A percentile compares a stretch with the other conserved stretches of the same genome.
Evolutionary conservation across 92 coral and sea anemone genomes (phyloP).

Genomic region (Heliopora coerulea): DNA sequence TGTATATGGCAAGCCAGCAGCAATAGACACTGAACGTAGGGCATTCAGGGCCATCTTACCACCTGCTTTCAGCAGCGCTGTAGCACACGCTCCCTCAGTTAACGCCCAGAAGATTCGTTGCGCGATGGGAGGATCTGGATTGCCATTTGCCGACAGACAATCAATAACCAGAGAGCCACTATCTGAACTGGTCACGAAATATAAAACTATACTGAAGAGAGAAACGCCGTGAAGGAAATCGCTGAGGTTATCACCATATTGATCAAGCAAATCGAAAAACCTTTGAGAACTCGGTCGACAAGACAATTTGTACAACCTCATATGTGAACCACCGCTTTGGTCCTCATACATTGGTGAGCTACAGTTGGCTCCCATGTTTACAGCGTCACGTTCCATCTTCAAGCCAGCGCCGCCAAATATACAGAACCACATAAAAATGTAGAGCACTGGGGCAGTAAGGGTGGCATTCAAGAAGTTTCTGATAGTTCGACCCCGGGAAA

Average conservation of each 20-base stretch:
- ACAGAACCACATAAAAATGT: slow-evolving; percentile 74
- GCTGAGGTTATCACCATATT: slow-evolving; percentile 65
- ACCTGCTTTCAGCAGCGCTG: slow-evolving; percentile 76
- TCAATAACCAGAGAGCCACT: slow-evolving; percentile 62
- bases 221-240: slow-evolving; percentile 40
- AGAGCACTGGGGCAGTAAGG: slow-evolving; percentile 65
- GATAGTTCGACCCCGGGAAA: slow-evolving; percentile 78
- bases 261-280: slow-evolving; percentile 77
- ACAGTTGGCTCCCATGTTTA: slow-evolving; percentile 57
- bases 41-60: slow-evolving; percentile 63
- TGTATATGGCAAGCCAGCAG: slow-evolving; percentile 69
- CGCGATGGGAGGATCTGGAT: slow-evolving; percentile 49
- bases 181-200: slow-evolving; percentile 62
- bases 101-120: slow-evolving; percentile 61
- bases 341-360: slow-evolving; percentile 46
- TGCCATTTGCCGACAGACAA: slow-evolving; percentile 58
- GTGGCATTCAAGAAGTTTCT: slow-evolving; percentile 66
- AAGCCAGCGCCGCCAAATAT: slow-evolving; percentile 83
- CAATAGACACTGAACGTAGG: slow-evolving; percentile 68
- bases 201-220: slow-evolving; percentile 49
- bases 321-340: no score
- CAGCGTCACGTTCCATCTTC: slow-evolving; percentile 84
- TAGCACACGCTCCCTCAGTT: slow-evolving; percentile 72
- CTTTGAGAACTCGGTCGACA: slow-evolving; percentile 61
- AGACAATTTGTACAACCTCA: slow-evolving; percentile 65